These are phyloP conservation scores for Lumbricus terrestris DNA, from an alignment of 2,888 invertebrate genomes.

Conservation along the genomic window DNA sequence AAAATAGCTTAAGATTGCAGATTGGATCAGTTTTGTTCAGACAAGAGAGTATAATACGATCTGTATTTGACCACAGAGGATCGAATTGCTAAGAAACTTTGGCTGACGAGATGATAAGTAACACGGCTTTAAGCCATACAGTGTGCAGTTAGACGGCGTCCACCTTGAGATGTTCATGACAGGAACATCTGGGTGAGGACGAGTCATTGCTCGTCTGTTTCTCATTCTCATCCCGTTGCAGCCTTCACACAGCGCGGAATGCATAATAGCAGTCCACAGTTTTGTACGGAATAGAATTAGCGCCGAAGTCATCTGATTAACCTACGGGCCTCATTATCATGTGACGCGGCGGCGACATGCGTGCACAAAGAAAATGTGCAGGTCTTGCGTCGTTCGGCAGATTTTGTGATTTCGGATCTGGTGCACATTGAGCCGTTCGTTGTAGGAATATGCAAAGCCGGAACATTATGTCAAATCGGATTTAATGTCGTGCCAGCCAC, in stretches of 20 bases:
- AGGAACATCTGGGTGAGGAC: neutral
- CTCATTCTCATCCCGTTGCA: neutral
- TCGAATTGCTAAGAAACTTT: neutral
- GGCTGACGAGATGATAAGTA: neutral
- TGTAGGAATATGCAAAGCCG: neutral
- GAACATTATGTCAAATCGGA: neutral
- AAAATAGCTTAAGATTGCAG: neutral
- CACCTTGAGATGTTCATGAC: neutral
- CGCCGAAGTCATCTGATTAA: neutral
- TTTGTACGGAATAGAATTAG: neutral
- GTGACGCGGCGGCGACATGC: neutral
- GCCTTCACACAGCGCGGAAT: neutral
- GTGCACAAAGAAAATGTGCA: neutral
- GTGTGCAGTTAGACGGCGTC: neutral
- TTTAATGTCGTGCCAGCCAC: neutral
- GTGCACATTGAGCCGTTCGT: neutral
- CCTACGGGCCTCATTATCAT: neutral
- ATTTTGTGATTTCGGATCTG: neutral
- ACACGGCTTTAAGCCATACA: neutral
- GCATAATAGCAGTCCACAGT: neutral
- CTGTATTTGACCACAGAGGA: neutral
- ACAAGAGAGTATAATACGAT: neutral
- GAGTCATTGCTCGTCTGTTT: neutral
- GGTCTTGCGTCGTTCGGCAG: neutral
- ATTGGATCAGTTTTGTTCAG: neutral